phyloP scores from a whole-genome alignment of 2,888 invertebrate species.

The Ligdia adustata region DNA sequence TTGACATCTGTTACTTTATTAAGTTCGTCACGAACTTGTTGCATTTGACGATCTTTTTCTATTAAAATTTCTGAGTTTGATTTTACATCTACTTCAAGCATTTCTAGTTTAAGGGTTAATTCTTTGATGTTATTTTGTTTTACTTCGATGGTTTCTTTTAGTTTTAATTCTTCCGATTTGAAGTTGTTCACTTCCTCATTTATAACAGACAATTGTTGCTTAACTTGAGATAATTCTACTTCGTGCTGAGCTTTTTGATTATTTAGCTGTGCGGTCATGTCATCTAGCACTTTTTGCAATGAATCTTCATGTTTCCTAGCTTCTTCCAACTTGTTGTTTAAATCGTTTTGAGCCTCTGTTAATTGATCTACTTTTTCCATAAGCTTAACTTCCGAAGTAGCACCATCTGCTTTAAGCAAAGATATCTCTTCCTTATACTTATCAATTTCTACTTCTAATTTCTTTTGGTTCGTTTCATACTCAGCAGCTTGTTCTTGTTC shows the following conservation, averaged over 20 bases:
- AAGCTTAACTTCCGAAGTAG: constrained; percentile 72
- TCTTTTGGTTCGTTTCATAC: constrained; percentile 64
- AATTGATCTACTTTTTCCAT: constrained; percentile 79
- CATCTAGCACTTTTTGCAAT: constrained; percentile 72
- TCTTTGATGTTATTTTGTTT: constrained; percentile 71
- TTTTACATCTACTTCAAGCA: constrained; percentile 74
- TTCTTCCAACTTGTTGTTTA: constrained; percentile 76
- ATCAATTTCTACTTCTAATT: constrained; percentile 72
- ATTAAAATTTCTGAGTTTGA: constrained; percentile 70
- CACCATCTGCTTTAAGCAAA: constrained; percentile 71
- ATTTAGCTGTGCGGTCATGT: constrained; percentile 73
- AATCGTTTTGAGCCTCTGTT: constrained; percentile 75
- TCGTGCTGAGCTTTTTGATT: constrained; percentile 68
- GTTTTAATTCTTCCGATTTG: constrained; percentile 54
- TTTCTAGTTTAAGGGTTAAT: constrained; percentile 68
- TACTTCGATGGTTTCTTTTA: constrained; percentile 60
- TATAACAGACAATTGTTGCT: constrained; percentile 53
- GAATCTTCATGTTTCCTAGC: constrained; percentile 77
- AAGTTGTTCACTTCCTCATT: constrained; percentile 59
- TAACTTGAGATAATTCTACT: constrained; percentile 63
- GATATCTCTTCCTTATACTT: constrained; percentile 74
- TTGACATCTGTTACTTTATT: constrained; percentile 68
- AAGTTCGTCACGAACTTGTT: constrained; percentile 64
- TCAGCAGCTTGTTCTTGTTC: constrained; percentile 67
- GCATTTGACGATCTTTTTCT: constrained; percentile 79